Base-by-base conservation (phyloP, 2,113 vertebrate genomes). In the Phalacrocorax aristotelis region DNA sequence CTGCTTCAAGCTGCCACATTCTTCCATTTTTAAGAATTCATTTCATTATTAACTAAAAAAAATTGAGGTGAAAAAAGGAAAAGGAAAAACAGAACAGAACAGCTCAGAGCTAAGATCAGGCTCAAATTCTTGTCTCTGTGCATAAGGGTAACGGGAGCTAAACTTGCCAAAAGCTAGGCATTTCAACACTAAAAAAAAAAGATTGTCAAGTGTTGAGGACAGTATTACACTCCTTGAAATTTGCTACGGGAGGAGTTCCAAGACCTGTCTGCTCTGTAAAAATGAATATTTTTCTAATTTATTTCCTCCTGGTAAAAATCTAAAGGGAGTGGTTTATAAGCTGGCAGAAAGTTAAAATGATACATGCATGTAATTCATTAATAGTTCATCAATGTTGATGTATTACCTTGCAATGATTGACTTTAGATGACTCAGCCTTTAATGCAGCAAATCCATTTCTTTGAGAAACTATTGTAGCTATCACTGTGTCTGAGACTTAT, bases 251-350 rank as follows among this genome's bases (percentile, higher is more conserved):
- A 93, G 30, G 93, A 60, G 30, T 79, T 94, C 74, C 57, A 91
- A 96, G 66, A 72, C 60, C 61, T 89, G 72, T 84, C 51, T 83
- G 14, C 23, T 90, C 34, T 84, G 89, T 30, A 82, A 93, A 78
- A 96, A 68, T 22, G 5, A 86, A 10, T 80, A 22, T 66, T 95
- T 90, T 90, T 74, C 49, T 62, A 54, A 60, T 90, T 93, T 90
- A 74, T 83, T 95, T 95, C 32, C 29, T 80, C 27, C 13, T 77
- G 44, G 55, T 60, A 94, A 94, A 87, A 95, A 89, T 87, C 52
- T 62, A 72, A 13, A 89, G 18, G 57, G 65, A 82, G 15, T 84
- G 36, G 3, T n/a, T 92, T 89, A 54, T 75, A 81, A 82, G 5
- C 10, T 87, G 77, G 20, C 57, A 87, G 52, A 44, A 91, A 55